Conservation (phyloP, 1,140 invertebrate species). For the Drosophila burlai region DNA sequence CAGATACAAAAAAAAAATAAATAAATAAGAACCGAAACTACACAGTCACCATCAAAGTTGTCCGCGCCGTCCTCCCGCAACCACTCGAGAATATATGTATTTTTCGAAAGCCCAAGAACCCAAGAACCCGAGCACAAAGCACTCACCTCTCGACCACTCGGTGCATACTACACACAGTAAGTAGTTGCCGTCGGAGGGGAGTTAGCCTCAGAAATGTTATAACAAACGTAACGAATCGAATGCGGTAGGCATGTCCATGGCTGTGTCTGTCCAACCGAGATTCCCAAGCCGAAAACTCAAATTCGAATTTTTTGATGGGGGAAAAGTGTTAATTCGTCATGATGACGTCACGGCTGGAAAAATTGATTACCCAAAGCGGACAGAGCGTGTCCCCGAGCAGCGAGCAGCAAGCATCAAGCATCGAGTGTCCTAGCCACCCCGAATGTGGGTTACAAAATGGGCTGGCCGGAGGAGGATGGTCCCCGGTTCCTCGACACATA, state of each 20-base stretch:
- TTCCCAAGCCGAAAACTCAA: conserved; percentile 33
- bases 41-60: conserved; percentile 51
- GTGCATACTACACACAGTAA: conserved; percentile 29
- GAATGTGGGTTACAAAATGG: conserved; percentile 22
- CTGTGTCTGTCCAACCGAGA: conserved; percentile 29
- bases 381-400: conserved; percentile 56
- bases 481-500: conserved; percentile 32
- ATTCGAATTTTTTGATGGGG: conserved; percentile 32
- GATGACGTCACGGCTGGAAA: conserved; percentile 70
- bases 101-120: conserved; percentile 29
- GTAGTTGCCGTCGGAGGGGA: conserved; percentile 15
- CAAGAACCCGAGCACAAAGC: conserved; percentile 31
- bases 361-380: conserved; percentile 66
- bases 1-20: background rate
- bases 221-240: conserved; percentile 69
- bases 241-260: conserved; percentile 36
- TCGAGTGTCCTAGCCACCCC: conserved; percentile 28
- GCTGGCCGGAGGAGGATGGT: conserved; percentile 11
- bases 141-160: conserved; percentile 60
- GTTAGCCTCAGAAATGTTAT: conserved; percentile 47
- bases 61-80: conserved; percentile 23
- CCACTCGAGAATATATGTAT: conserved; percentile 28
- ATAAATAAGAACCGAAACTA: conserved; percentile 22
- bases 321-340: conserved; percentile 72
- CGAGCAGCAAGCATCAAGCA: conserved; percentile 3